Percentiles rank a stretch among this genome's conserved stretches.
Evolutionary conservation across 23 tunicate species (phyloP).

Genomic region (Clavelina lepadiformis): DNA sequence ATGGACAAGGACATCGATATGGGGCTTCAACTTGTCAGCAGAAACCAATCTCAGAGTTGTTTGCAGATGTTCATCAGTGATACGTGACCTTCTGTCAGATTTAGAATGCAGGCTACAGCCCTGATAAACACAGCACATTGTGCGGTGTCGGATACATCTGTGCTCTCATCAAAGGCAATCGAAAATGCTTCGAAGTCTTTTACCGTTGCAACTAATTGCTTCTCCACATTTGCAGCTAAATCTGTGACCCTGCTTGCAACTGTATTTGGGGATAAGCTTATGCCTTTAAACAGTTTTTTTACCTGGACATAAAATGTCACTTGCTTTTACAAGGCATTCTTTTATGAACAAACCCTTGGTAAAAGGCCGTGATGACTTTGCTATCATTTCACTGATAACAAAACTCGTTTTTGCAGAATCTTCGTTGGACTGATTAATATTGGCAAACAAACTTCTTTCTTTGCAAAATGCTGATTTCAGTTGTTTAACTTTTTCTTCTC

Average conservation of each 20-base stretch:
- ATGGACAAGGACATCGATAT: conserved; percentile 33
- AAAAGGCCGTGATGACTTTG: conserved; percentile 18
- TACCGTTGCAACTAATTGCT: background rate
- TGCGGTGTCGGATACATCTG: conserved; percentile 42
- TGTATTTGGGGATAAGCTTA: conserved; percentile 20
- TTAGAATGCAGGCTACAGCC: conserved; percentile 39
- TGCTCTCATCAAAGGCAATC: conserved; percentile 38
- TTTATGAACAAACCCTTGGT: conserved; percentile 33
- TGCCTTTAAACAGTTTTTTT: conserved; percentile 22
- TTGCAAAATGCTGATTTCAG: no score
- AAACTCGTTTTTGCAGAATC: conserved; percentile 26
- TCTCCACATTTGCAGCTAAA: conserved; percentile 15
- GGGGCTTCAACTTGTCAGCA: conserved; percentile 36
- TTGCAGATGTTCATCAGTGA: conserved; percentile 61
- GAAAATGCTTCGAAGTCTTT: no score
- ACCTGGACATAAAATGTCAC: conserved; percentile 37
- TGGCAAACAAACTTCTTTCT: background rate
- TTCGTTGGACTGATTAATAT: conserved; percentile 1
- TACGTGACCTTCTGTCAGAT: conserved; percentile 39
- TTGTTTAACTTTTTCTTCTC: background rate
- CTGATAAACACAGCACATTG: conserved; percentile 58
- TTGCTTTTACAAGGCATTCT: conserved; percentile 21
- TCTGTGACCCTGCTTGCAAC: conserved; percentile 31
- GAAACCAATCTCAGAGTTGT: conserved; percentile 38
- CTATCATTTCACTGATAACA: conserved; percentile 41